These are phyloP conservation scores for Falco novaeseelandiae DNA, from an alignment of 2,797 vertebrate species.

Conservation along the genomic window DNA sequence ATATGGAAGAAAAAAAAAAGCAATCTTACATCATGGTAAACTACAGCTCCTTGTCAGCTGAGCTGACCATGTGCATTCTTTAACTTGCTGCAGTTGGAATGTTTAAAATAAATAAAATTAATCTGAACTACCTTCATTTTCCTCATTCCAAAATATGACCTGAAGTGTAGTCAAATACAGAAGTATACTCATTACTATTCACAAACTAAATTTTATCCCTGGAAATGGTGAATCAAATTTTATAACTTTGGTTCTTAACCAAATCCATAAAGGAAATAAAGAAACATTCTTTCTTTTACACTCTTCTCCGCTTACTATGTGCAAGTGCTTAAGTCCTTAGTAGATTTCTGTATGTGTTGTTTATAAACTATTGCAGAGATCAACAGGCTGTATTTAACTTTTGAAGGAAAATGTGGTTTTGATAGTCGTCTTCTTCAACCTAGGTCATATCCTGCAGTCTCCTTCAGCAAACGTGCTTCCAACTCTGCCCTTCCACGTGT, in stretches of 20 bases:
- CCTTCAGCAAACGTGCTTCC: slow-evolving; percentile 96
- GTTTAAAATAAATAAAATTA: neutral
- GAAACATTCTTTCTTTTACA: neutral
- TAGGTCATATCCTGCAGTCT: slow-evolving; percentile 97
- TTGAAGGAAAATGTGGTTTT: neutral
- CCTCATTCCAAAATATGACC: neutral
- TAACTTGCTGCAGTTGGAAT: neutral
- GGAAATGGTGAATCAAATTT: neutral
- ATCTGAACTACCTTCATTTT: neutral
- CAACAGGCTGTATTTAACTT: neutral
- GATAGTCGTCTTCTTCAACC: neutral
- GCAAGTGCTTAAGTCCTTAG: neutral
- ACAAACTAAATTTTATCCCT: neutral
- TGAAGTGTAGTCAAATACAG: neutral
- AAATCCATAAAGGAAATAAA: neutral
- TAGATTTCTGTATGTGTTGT: neutral
- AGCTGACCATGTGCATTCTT: neutral
- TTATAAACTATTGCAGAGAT: neutral
- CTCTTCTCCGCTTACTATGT: neutral
- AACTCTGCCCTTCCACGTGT: slow-evolving; percentile 94
- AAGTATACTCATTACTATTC: neutral
- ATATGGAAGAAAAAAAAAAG: neutral
- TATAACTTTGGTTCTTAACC: neutral
- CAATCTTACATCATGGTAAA: neutral
- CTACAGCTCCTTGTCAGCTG: neutral